Evolutionary conservation across 2,888 invertebrate genomes (phyloP).

Genomic region (Glyphotaelius pellucidus): DNA sequence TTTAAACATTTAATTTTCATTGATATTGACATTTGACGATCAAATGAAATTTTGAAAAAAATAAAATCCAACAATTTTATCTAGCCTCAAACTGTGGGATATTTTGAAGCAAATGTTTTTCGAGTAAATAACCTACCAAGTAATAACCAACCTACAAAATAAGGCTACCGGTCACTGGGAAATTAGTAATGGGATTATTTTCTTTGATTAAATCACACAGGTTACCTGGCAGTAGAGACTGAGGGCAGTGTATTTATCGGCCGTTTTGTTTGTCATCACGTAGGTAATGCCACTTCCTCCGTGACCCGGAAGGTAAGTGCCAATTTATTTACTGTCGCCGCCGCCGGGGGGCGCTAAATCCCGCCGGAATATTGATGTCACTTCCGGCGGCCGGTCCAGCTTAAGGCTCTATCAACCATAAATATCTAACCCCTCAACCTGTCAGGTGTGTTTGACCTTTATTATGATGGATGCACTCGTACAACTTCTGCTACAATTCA

Average conservation of each 20-base stretch:
- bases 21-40: too few relatives aligned
- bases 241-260: constrained; percentile 30
- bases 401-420: constrained; percentile 52
- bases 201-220: constrained; percentile 39
- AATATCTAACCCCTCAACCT: constrained; percentile 43
- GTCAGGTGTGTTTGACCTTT: not conserved
- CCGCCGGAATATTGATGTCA: constrained; percentile 51
- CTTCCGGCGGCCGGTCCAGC: constrained; percentile 39
- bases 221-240: not conserved
- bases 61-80: not conserved
- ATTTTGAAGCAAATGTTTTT: not conserved
- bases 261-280: constrained; percentile 59
- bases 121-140: not conserved
- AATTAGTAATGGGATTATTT: not conserved
- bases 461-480: constrained; percentile 33
- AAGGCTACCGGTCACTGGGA: not conserved
- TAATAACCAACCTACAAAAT: too few relatives aligned
- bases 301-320: constrained; percentile 60
- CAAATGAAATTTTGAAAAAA: too few relatives aligned
- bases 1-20: too few relatives aligned
- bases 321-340: constrained; percentile 64
- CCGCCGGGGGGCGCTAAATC: constrained; percentile 47
- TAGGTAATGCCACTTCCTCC: constrained; percentile 51
- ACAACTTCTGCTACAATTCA: not conserved
- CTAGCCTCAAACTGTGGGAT: not conserved